Conservation (phyloP, 2,888 invertebrate species). For the Netelia melanura region DNA sequence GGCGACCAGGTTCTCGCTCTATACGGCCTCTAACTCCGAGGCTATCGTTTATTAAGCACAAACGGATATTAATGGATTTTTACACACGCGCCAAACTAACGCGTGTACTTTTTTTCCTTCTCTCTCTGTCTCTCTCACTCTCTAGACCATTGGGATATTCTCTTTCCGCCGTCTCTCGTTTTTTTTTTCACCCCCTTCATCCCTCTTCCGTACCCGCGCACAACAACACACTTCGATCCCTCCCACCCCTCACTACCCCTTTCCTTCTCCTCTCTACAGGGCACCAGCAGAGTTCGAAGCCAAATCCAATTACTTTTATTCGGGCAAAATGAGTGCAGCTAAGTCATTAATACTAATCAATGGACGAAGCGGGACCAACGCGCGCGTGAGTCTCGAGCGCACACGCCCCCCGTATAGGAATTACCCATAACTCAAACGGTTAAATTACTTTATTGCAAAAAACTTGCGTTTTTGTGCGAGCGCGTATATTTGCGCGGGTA, state of each 20-base stretch:
- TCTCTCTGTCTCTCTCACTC: slow-evolving; percentile 21
- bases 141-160: slow-evolving; percentile 28
- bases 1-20: slow-evolving; percentile 71
- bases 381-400: slow-evolving; percentile 8
- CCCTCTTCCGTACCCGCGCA: slow-evolving; percentile 11
- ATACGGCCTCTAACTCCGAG: slow-evolving; percentile 63
- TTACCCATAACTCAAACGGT: slow-evolving; percentile 84
- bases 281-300: slow-evolving; percentile 81
- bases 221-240: slow-evolving; percentile 68
- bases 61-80: slow-evolving; percentile 85
- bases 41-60: slow-evolving; percentile 85
- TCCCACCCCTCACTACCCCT: slow-evolving; percentile 69
- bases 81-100: slow-evolving; percentile 79
- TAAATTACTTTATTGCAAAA: slow-evolving; percentile 85
- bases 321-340: slow-evolving; percentile 85
- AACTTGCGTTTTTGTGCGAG: slow-evolving; percentile 81
- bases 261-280: slow-evolving; percentile 64
- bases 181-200: slow-evolving; percentile 12
- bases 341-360: slow-evolving; percentile 85
- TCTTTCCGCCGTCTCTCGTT: slow-evolving; percentile 48
- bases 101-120: slow-evolving; percentile 39
- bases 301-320: slow-evolving; percentile 85
- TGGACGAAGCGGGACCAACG: slow-evolving; percentile 75
- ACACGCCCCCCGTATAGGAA: slow-evolving; percentile 77
- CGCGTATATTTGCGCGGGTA: slow-evolving; percentile 67